These are phyloP conservation scores for Miltochrista miniata DNA, from an alignment of 2,888 invertebrate species.

Conservation along the genomic window DNA sequence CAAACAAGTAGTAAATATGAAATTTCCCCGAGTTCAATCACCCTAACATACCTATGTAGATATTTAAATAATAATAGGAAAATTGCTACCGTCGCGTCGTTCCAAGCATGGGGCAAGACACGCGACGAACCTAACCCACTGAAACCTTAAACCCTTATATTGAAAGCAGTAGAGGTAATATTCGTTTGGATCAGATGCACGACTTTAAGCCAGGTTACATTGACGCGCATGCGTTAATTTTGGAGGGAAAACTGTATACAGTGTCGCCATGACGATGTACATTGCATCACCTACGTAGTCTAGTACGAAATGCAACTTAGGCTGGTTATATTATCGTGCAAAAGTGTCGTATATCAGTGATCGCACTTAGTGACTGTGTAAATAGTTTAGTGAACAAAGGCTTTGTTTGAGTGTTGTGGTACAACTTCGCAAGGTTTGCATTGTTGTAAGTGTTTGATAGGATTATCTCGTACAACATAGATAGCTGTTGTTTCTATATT, in stretches of 20 bases:
- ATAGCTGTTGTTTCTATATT: slow-evolving; percentile 21
- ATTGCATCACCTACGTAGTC: slow-evolving; percentile 46
- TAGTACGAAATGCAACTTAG: slow-evolving; percentile 42
- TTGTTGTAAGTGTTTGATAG: slow-evolving; percentile 35
- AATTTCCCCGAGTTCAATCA: slow-evolving; percentile 45
- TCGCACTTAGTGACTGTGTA: slow-evolving; percentile 28
- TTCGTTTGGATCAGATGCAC: slow-evolving; percentile 23
- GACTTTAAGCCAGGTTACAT: slow-evolving; percentile 20
- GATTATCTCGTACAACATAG: slow-evolving; percentile 18
- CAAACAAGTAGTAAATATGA: slow-evolving; percentile 54
- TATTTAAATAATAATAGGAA: slow-evolving; percentile 66
- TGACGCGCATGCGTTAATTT: slow-evolving; percentile 75
- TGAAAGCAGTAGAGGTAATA: slow-evolving; percentile 34
- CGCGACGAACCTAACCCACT: slow-evolving; percentile 51
- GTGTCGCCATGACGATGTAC: slow-evolving; percentile 67
- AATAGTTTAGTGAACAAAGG: slow-evolving; percentile 46
- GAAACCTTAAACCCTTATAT: slow-evolving; percentile 23
- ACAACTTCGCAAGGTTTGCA: slow-evolving; percentile 48
- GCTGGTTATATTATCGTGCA: slow-evolving; percentile 32
- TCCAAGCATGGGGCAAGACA: slow-evolving; percentile 61
- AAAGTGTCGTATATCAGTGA: slow-evolving; percentile 39
- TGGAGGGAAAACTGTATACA: slow-evolving; percentile 78
- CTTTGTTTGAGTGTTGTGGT: slow-evolving; percentile 58
- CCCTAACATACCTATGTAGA: slow-evolving; percentile 40
- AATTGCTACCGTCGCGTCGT: slow-evolving; percentile 70